phyloP scores from a whole-genome alignment of 2,797 vertebrate genomes.

The Ambastaia sidthimunki region DNA sequence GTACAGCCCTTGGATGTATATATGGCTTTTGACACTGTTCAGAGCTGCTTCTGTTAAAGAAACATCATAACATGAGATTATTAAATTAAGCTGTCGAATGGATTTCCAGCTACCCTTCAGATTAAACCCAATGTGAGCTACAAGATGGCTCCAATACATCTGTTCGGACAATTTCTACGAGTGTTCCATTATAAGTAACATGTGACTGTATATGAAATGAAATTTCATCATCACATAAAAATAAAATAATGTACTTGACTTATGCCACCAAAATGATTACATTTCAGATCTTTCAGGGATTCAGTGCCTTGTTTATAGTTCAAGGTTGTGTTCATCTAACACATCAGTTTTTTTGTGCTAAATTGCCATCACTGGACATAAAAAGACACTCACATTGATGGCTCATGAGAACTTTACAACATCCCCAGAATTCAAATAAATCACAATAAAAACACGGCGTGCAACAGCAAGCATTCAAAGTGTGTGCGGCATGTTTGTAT shows the following conservation, averaged over 20 bases:
- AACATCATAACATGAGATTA: slow-evolving; percentile 1
- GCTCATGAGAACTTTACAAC: slow-evolving; percentile 38
- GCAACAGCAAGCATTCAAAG: background rate
- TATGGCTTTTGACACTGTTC: slow-evolving; percentile 3
- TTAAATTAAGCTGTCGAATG: slow-evolving; percentile 2
- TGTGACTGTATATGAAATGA: no score
- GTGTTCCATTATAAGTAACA: background rate
- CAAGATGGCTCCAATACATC: background rate
- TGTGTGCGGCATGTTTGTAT: background rate
- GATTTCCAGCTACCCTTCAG: background rate
- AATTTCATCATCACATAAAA: no score
- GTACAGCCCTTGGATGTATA: background rate
- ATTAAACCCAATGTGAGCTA: background rate
- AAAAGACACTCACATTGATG: background rate
- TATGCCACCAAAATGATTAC: background rate
- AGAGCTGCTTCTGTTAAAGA: background rate
- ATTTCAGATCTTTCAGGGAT: background rate
- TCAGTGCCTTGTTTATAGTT: no score
- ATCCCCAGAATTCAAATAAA: slow-evolving; percentile 46
- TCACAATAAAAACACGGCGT: slow-evolving; percentile 35
- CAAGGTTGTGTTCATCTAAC: background rate
- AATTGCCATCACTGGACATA: background rate
- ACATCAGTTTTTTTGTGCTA: background rate
- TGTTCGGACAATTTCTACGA: background rate
- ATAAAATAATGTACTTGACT: background rate